Evolutionary conservation across 2,113 vertebrate genomes (phyloP).

Genomic region (Apteryx mantelli): DNA sequence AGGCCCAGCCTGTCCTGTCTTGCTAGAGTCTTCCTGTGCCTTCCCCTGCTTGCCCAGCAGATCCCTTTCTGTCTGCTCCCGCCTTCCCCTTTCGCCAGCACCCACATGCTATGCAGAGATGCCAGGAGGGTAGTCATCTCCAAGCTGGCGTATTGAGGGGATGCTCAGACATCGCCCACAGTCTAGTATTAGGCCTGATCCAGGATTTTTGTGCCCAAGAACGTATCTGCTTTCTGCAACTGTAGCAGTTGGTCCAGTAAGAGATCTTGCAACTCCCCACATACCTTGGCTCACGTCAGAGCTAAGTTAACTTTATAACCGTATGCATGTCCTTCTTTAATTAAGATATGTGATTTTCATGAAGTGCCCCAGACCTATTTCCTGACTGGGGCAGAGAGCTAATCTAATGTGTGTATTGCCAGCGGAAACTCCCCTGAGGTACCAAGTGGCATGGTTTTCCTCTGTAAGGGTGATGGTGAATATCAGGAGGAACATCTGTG

Average conservation of each 20-base stretch:
- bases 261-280: background rate
- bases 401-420: background rate
- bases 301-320: background rate
- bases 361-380: background rate
- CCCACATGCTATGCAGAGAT: background rate
- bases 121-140: background rate
- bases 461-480: background rate
- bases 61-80: background rate
- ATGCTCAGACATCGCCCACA: background rate
- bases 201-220: background rate
- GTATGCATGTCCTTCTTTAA: background rate
- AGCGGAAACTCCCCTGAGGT: background rate
- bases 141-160: background rate
- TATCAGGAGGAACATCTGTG: background rate
- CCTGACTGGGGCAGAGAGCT: background rate
- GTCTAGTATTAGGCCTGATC: background rate
- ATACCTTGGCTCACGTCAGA: background rate
- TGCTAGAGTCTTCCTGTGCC: background rate
- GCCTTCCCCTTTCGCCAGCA: background rate
- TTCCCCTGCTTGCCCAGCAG: background rate
- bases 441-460: background rate
- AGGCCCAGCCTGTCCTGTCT: accelerated
- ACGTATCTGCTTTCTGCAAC: background rate
- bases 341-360: background rate
- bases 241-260: background rate